Evolutionary conservation across 2,888 invertebrate species (phyloP), one percentile per base, ranked within the genome.

Genomic region (Caenorhabditis virilis): DNA sequence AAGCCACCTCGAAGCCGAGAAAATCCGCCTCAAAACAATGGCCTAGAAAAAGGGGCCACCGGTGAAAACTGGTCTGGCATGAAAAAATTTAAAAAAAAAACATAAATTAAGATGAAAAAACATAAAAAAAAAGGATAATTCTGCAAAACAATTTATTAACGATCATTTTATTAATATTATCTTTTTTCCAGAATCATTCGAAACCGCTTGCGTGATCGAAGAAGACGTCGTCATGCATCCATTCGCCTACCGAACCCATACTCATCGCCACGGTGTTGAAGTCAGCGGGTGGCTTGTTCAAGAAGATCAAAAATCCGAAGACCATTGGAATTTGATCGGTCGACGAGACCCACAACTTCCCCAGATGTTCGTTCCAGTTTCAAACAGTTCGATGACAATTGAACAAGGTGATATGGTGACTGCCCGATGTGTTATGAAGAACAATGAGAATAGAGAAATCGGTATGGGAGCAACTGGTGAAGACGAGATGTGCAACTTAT

Each of bases 171-270:
- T n/a, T n/a, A n/a, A n/a, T n/a, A n/a, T n/a, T n/a, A n/a, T n/a
- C n/a, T n/a, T n/a, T n/a, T n/a, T n/a, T n/a, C n/a, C n/a, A n/a
- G 78, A 79, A 48, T 71, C 69, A 16, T 91, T 98, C 91, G 97
- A 98, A 85, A 89, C 92, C 0, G 90, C 92, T 0, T 98, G 97
- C 85, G 86, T 87, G 55, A 88, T 93, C 45, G 86, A 85, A 41
- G 82, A 82, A 2, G 87, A 91, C 53, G 91, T 93, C 84, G 88
- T 88, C 18, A 88, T 98, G 47, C 89, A 94, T 86, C 98, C 97
- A 0, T 93, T 98, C 85, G 88, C 97, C 67, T 91, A 91, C 0
- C 97, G 98, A 83, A 95, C 97, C 0, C 97, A 98, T 81, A 87
- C 89, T 23, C 88, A 95, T 54, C 92, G 93, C 86, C 80, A 78